A percentile compares a stretch with the other conserved stretches of the same genome.
These are phyloP conservation scores for Noctua comes DNA, from an alignment of 2,888 invertebrate genomes.

Conservation along the genomic window DNA sequence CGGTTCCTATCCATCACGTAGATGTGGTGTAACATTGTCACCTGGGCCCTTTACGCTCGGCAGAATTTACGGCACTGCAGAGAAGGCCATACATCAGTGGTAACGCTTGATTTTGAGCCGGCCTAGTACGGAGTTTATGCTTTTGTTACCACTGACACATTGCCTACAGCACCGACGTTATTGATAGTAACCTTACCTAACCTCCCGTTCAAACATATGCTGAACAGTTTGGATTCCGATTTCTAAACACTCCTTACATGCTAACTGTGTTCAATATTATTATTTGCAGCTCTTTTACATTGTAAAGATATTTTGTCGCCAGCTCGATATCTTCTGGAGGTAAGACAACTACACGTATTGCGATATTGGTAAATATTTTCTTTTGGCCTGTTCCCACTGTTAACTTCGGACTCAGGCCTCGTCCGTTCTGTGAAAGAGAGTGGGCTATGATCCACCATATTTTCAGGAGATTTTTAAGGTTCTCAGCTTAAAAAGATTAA, in stretches of 20 bases:
- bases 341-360: constrained; percentile 59
- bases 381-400: background rate
- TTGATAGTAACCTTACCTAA: background rate
- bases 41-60: background rate
- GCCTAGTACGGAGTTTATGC: background rate
- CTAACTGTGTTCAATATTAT: background rate
- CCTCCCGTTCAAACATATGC: background rate
- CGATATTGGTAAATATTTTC: background rate
- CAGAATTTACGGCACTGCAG: background rate
- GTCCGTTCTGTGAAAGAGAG: background rate
- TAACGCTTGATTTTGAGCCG: background rate
- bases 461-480: background rate
- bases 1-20: background rate
- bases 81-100: background rate
- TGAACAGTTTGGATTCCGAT: background rate
- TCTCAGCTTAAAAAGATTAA: background rate
- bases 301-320: constrained; percentile 75
- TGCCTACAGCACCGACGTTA: background rate
- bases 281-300: constrained; percentile 57
- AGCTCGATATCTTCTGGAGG: constrained; percentile 80
- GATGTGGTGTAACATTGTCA: background rate
- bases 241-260: background rate
- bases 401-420: background rate
- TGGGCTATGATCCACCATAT: background rate
- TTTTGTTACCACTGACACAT: background rate